Percentiles rank a stretch among this genome's conserved stretches.
Evolutionary conservation across 2,888 invertebrate genomes (phyloP).

Genomic region (Ecdyonurus torrentis): DNA sequence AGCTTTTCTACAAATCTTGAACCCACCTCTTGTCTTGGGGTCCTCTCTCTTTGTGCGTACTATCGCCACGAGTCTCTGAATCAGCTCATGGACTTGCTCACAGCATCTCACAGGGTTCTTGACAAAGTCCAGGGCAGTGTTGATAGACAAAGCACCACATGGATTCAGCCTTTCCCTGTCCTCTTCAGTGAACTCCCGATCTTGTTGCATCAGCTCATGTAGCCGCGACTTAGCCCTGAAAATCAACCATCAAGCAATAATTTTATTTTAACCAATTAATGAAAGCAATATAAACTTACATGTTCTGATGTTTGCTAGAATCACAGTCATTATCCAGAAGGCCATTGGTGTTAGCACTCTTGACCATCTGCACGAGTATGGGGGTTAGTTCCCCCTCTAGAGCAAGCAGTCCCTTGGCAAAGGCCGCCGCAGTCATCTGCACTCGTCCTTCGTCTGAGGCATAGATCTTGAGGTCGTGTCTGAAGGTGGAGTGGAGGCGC

Average conservation of each 20-base stretch:
- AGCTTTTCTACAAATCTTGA: too few species aligned
- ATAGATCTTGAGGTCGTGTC: conserved; percentile 98
- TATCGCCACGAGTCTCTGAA: conserved; percentile 70
- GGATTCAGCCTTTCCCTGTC: conserved; percentile 84
- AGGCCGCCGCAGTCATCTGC: conserved; percentile 99
- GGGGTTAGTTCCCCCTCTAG: conserved; percentile 97
- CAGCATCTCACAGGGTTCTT: conserved; percentile 92
- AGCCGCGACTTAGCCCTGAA: conserved; percentile 85
- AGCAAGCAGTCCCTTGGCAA: conserved; percentile 94
- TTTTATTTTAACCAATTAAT: too few species aligned
- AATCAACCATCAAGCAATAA: too few species aligned
- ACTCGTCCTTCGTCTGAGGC: conserved; percentile 98
- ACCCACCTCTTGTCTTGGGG: conserved; percentile 62
- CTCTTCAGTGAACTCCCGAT: conserved; percentile 67
- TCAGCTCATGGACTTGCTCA: conserved; percentile 71
- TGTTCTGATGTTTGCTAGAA: conserved; percentile 85
- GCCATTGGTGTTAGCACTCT: conserved; percentile 98
- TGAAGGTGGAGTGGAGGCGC: conserved; percentile 91
- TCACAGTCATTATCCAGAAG: conserved; percentile 96
- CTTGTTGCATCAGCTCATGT: conserved; percentile 81
- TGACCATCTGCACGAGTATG: conserved; percentile 98
- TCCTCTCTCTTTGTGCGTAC: conserved; percentile 76
- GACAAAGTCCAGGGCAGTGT: conserved; percentile 82
- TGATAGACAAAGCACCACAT: conserved; percentile 77
- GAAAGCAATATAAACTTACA: conserved; percentile 40